These are phyloP conservation scores for Dyspetes luteomarginatus DNA, from an alignment of 2,888 invertebrate genomes.

Conservation along the genomic window DNA sequence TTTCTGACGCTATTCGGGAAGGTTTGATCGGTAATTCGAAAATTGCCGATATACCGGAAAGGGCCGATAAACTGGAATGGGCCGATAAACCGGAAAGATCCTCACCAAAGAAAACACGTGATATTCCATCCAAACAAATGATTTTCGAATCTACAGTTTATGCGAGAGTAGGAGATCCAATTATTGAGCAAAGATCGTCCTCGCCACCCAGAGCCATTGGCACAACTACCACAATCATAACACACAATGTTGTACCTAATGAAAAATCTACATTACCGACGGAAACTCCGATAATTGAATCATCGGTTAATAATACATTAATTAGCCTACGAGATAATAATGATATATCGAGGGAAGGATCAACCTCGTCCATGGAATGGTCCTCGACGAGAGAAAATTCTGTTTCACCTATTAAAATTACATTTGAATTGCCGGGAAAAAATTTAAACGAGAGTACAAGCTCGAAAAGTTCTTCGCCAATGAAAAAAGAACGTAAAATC, in stretches of 20 bases:
- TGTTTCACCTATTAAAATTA: slow-evolving; percentile 26
- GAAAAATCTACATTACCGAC: slow-evolving; percentile 52
- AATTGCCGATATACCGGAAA: slow-evolving; percentile 25
- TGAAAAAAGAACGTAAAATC: slow-evolving; percentile 53
- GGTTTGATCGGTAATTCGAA: slow-evolving; percentile 85
- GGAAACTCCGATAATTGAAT: slow-evolving; percentile 33
- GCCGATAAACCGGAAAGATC: slow-evolving; percentile 46
- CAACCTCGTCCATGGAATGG: slow-evolving; percentile 13
- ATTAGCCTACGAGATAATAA: background rate
- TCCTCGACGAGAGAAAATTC: slow-evolving; percentile 25
- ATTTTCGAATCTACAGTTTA: slow-evolving; percentile 74
- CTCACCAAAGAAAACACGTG: slow-evolving; percentile 71
- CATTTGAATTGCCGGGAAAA: slow-evolving; percentile 21
- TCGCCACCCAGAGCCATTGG: slow-evolving; percentile 73
- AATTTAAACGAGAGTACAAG: slow-evolving; percentile 19
- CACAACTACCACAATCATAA: slow-evolving; percentile 77
- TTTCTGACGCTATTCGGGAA: slow-evolving; percentile 91
- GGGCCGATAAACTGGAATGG: slow-evolving; percentile 78
- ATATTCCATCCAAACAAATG: slow-evolving; percentile 72
- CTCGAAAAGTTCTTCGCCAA: slow-evolving; percentile 49
- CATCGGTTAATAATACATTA: background rate
- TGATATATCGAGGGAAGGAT: background rate
- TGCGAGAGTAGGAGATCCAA: slow-evolving; percentile 66
- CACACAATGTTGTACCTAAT: slow-evolving; percentile 69
- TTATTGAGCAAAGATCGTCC: slow-evolving; percentile 14